Evolutionary conservation across 1,140 invertebrate species (phyloP).

Genomic region (Solenopsis invicta): DNA sequence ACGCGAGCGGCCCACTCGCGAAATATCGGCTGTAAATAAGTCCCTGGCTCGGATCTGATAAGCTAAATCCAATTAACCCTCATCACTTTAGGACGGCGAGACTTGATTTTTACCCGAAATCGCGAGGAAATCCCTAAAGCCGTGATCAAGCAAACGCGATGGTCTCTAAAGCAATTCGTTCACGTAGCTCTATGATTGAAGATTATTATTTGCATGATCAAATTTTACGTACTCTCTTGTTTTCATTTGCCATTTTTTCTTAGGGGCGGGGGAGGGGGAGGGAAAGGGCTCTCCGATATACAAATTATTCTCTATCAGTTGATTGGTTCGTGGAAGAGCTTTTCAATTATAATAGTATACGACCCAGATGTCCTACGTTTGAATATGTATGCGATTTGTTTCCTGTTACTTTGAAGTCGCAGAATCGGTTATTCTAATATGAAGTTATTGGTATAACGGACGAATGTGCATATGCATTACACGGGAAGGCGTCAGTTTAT

Average conservation of each 20-base stretch:
- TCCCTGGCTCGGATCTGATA: conserved; percentile 56
- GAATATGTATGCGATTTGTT: not conserved
- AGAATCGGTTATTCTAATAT: conserved; percentile 50
- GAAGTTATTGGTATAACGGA: conserved; percentile 49
- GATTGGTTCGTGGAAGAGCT: not conserved
- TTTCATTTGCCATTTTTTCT: not conserved
- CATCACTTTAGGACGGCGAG: conserved; percentile 35
- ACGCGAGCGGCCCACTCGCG: conserved; percentile 44
- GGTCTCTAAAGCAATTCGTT: not conserved
- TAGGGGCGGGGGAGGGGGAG: no score
- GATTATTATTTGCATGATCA: not conserved
- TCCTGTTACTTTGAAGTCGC: not conserved
- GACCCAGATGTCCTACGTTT: not conserved
- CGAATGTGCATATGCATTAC: conserved; percentile 5
- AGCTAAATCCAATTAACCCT: conserved; percentile 63
- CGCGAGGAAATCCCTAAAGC: conserved; percentile 9
- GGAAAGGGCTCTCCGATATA: not conserved
- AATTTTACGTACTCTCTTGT: not conserved
- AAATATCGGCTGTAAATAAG: conserved; percentile 56
- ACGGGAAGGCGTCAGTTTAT: conserved; percentile 27
- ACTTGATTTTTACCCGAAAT: conserved; percentile 47
- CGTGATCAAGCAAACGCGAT: conserved; percentile 9
- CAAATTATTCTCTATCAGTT: not conserved
- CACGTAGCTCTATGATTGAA: not conserved
- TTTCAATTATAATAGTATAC: not conserved